Percentiles rank a stretch among this genome's conserved stretches.
phyloP scores from a whole-genome alignment of 1,140 invertebrate genomes.

The Anoplolepis gracilipes region DNA sequence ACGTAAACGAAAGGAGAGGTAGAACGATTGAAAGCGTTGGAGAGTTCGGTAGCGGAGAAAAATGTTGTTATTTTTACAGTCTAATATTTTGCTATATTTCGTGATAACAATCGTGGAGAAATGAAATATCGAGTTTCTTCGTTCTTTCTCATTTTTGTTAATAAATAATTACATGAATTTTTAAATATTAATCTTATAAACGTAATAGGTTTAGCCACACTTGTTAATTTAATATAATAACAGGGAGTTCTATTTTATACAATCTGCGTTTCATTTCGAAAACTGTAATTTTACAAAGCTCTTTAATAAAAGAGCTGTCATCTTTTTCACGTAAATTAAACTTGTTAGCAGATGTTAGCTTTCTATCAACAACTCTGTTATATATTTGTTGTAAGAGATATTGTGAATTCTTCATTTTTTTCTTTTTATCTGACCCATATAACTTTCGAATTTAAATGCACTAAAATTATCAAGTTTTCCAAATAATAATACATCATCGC shows the following conservation, averaged over 20 bases:
- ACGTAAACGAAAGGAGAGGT: constrained; percentile 22
- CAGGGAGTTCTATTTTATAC: not conserved
- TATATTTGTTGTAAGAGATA: too few relatives aligned
- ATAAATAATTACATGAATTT: not conserved
- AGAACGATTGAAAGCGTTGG: constrained; percentile 38
- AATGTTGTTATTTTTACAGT: constrained; percentile 22
- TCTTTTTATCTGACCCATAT: too few relatives aligned
- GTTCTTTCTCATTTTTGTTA: not conserved
- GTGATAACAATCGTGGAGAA: not conserved
- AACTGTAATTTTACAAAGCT: constrained; percentile 18
- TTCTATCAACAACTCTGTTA: too few relatives aligned
- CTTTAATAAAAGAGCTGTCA: too few relatives aligned
- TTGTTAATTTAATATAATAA: not conserved
- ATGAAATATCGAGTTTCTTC: constrained; percentile 5
- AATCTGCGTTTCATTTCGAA: not conserved
- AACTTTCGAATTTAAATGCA: too few relatives aligned
- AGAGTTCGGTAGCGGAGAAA: constrained; percentile 22
- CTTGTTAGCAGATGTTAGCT: too few relatives aligned
- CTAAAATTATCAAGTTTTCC: too few relatives aligned
- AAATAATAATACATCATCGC: too few relatives aligned
- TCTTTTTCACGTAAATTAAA: too few relatives aligned
- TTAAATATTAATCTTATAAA: too few relatives aligned
- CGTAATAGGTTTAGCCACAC: not conserved
- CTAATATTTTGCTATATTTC: constrained; percentile 22
- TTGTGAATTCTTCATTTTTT: too few relatives aligned